A percentile compares a stretch with the other conserved stretches of the same genome.
phyloP scores from a whole-genome alignment of 2,113 vertebrate species.

The Mixornis gularis region DNA sequence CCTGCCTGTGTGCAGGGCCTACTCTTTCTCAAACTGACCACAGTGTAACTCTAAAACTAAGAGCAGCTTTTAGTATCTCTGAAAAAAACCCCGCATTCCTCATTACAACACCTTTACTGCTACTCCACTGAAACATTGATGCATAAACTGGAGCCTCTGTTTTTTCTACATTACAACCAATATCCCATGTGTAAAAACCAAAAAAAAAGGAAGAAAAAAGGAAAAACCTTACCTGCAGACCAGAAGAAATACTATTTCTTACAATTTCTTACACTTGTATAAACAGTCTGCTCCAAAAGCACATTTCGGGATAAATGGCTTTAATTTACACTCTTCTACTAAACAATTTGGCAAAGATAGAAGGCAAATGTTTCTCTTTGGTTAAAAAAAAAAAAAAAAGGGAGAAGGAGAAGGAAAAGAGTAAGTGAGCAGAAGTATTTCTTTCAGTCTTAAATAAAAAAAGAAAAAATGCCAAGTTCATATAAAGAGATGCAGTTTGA shows the following conservation, averaged over 20 bases:
- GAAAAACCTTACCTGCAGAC: conserved; percentile 42
- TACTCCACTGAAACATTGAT: background rate
- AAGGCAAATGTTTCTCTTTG: conserved; percentile 44
- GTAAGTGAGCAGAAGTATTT: background rate
- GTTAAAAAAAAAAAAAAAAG: background rate
- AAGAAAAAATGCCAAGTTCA: background rate
- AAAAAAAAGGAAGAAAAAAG: background rate
- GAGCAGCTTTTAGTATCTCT: background rate
- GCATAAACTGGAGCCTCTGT: background rate
- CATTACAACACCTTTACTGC: background rate
- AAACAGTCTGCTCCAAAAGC: conserved; percentile 64
- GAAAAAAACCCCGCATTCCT: background rate
- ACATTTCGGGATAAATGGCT: conserved; percentile 67
- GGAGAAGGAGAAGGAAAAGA: background rate
- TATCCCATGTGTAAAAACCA: background rate
- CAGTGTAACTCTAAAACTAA: background rate
- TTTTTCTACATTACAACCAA: conserved; percentile 8
- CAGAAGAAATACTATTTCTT: conserved; percentile 56
- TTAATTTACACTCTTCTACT: conserved; percentile 70
- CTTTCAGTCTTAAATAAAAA: background rate
- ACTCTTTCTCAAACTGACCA: background rate
- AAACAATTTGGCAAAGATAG: conserved; percentile 60
- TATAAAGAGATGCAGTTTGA: background rate
- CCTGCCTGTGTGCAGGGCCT: no score
- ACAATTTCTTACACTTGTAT: conserved; percentile 71